Conservation (phyloP, 2,797 vertebrate genomes). For the Smutsia temminckii region DNA sequence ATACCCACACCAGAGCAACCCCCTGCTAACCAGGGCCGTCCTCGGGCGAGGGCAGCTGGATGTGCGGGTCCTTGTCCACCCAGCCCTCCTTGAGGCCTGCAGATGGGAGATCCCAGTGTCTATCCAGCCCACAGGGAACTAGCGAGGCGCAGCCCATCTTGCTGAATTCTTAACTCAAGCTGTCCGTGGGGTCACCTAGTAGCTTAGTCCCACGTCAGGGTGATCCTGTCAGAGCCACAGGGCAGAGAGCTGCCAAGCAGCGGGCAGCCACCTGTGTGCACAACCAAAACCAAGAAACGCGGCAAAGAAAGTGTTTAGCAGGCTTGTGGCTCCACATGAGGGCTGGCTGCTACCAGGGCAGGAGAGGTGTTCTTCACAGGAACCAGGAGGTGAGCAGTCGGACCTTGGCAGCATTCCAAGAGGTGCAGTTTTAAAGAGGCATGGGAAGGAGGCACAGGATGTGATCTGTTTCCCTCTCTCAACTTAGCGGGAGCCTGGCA, state of each 20-base stretch:
- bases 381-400: accelerated
- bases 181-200: not conserved
- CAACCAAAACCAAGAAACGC: not conserved
- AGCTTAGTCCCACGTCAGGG: not conserved
- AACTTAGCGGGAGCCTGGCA: not conserved
- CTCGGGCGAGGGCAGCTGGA: accelerated
- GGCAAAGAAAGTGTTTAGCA: accelerated
- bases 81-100: too few relatives aligned
- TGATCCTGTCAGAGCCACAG: not conserved
- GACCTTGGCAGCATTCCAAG: accelerated
- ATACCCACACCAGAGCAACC: accelerated
- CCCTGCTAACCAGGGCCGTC: not conserved
- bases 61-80: not conserved
- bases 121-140: too few relatives aligned
- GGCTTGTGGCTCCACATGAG: accelerated
- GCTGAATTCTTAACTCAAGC: not conserved
- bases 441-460: not conserved
- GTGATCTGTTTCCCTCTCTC: not conserved
- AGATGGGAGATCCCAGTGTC: not conserved
- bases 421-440: not conserved
- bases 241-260: not conserved
- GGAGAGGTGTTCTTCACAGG: too few relatives aligned
- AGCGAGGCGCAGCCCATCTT: accelerated
- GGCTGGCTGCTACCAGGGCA: accelerated
- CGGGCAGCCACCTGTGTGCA: accelerated